Conservation (phyloP, 2,797 vertebrate species). For the Centropyge bicolor region DNA sequence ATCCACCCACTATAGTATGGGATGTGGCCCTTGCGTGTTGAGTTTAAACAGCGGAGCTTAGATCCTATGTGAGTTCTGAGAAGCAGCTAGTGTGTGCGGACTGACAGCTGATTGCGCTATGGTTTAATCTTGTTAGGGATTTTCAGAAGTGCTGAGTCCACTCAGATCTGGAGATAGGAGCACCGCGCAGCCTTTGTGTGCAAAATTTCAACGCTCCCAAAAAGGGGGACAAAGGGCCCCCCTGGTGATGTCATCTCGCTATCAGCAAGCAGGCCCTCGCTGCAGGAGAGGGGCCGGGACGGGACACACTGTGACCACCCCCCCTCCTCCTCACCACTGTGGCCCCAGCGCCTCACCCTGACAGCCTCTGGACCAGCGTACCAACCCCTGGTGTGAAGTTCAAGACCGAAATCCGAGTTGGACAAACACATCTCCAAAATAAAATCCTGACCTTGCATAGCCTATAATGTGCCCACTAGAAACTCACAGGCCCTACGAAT, state of each 20-base stretch:
- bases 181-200: slow-evolving; percentile 83
- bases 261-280: slow-evolving; percentile 76
- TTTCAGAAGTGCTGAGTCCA: slow-evolving; percentile 89
- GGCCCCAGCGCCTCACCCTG: slow-evolving; percentile 40
- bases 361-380: slow-evolving; percentile 32
- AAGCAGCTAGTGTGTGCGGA: slow-evolving; percentile 72
- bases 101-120: slow-evolving; percentile 84
- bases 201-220: slow-evolving; percentile 82
- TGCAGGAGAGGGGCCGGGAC: slow-evolving; percentile 61
- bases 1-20: slow-evolving; percentile 26
- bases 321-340: slow-evolving; percentile 8
- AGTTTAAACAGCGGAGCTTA: slow-evolving; percentile 70
- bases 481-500: slow-evolving; percentile 30
- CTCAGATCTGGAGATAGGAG: slow-evolving; percentile 86
- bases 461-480: slow-evolving; percentile 39
- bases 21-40: slow-evolving; percentile 55
- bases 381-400: slow-evolving; percentile 42
- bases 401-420: slow-evolving; percentile 46
- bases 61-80: slow-evolving; percentile 76
- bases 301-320: slow-evolving; percentile 69
- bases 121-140: slow-evolving; percentile 88
- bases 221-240: slow-evolving; percentile 77
- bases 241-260: slow-evolving; percentile 84
- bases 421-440: slow-evolving; percentile 33
- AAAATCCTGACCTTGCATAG: slow-evolving; percentile 48